Evolutionary conservation across 2,888 invertebrate genomes (phyloP).

Genomic region (Morinoia aosen): DNA sequence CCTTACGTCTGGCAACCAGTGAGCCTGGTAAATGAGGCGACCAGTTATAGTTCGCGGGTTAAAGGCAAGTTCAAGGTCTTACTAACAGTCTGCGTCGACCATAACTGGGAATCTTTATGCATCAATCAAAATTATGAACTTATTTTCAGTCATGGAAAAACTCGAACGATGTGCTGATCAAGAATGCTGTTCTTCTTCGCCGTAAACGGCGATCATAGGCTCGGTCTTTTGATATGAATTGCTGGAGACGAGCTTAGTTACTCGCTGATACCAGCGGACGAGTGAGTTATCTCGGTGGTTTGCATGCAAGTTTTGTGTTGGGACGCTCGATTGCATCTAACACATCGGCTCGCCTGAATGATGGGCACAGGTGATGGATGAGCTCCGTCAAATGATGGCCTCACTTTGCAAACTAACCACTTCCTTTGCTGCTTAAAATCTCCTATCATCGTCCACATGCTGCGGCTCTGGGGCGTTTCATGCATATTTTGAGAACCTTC

Average conservation of each 20-base stretch:
- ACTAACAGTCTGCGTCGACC: neutral
- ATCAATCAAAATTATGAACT: neutral
- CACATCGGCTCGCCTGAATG: conserved; percentile 9
- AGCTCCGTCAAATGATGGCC: neutral
- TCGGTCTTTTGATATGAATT: neutral
- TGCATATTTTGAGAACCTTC: neutral
- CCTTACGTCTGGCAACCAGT: no score
- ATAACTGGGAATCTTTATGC: neutral
- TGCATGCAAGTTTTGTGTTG: conserved; percentile 5
- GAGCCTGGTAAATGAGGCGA: no score
- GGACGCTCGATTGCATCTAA: conserved; percentile 18
- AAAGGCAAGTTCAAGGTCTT: neutral
- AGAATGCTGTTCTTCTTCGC: neutral
- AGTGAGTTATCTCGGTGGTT: conserved; percentile 26
- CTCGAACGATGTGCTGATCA: neutral
- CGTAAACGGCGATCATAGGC: neutral
- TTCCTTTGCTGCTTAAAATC: neutral
- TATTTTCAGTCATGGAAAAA: neutral
- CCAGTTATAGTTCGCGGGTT: no score
- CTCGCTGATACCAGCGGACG: neutral
- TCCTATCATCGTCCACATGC: neutral
- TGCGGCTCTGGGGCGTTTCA: neutral
- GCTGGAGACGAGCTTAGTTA: neutral
- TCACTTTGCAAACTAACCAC: conserved; percentile 12
- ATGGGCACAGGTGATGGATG: conserved; percentile 14